phyloP scores from a whole-genome alignment of 1,140 invertebrate genomes.

The Drosophila setifemur region DNA sequence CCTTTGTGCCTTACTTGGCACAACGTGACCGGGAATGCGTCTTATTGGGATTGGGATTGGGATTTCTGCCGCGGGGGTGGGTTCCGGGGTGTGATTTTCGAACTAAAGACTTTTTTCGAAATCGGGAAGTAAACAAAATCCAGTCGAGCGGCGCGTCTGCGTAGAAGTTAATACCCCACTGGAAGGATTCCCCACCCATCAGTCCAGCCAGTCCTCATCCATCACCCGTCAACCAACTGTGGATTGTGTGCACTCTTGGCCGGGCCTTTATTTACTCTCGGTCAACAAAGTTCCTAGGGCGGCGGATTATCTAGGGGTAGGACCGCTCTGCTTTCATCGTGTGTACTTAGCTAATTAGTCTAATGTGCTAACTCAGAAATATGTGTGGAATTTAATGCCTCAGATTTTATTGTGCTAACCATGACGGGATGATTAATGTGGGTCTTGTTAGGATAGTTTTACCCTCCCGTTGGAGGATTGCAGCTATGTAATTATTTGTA shows the following conservation, averaged over 20 bases:
- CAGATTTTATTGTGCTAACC: constrained; percentile 16
- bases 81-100: constrained; percentile 45
- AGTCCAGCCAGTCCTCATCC: too few relatives aligned
- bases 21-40: constrained; percentile 67
- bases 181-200: constrained; percentile 27
- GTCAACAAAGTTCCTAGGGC: constrained; percentile 50
- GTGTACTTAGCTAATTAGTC: constrained; percentile 65
- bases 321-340: constrained; percentile 5
- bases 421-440: constrained; percentile 35
- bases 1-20: constrained; percentile 46
- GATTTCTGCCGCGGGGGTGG: constrained; percentile 6
- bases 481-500: constrained; percentile 16
- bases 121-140: constrained; percentile 70
- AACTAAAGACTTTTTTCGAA: constrained; percentile 52
- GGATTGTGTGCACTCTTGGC: constrained; percentile 50
- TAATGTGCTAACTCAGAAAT: constrained; percentile 52
- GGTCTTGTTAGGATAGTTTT: constrained; percentile 33
- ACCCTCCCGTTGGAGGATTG: neutral
- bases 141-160: constrained; percentile 48
- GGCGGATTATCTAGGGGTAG: constrained; percentile 34
- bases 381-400: constrained; percentile 28
- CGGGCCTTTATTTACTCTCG: constrained; percentile 55
- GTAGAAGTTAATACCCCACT: constrained; percentile 13
- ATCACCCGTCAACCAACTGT: constrained; percentile 67
- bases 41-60: constrained; percentile 28